These are phyloP conservation scores for Drosophila kikkawai DNA, from an alignment of 1,140 invertebrate genomes.

Conservation along the genomic window DNA sequence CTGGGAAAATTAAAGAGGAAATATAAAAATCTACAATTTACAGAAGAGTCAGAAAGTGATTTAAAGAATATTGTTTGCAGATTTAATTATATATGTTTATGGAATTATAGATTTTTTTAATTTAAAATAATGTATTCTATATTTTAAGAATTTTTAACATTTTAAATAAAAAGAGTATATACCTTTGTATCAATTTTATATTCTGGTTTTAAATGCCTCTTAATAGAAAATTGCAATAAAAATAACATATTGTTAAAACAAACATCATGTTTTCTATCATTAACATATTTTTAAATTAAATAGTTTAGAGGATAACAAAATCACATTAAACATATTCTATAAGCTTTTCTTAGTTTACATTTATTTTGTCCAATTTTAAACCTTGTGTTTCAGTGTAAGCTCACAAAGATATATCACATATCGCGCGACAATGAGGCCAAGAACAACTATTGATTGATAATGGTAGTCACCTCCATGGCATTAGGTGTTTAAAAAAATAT, in stretches of 20 bases:
- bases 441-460: slow-evolving; percentile 28
- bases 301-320: neutral
- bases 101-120: too few relatives aligned
- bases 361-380: neutral
- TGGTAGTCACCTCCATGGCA: slow-evolving; percentile 67
- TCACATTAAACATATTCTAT: neutral
- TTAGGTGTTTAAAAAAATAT: neutral
- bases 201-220: too few relatives aligned
- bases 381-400: neutral
- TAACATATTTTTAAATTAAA: too few relatives aligned
- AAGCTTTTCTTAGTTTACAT: neutral
- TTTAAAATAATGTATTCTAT: too few relatives aligned
- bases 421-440: slow-evolving; percentile 13
- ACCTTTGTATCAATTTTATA: too few relatives aligned
- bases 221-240: too few relatives aligned
- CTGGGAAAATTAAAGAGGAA: neutral
- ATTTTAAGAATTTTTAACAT: too few relatives aligned
- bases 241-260: too few relatives aligned
- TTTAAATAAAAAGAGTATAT: too few relatives aligned
- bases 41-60: neutral
- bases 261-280: too few relatives aligned
- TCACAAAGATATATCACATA: slow-evolving; percentile 19
- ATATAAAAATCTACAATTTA: neutral
- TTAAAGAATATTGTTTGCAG: neutral
- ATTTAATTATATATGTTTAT: too few relatives aligned